A percentile compares a stretch with the other conserved stretches of the same genome.
These are phyloP conservation scores for Spilogale gracilis DNA, from an alignment of 2,113 vertebrate species.

Conservation along the genomic window DNA sequence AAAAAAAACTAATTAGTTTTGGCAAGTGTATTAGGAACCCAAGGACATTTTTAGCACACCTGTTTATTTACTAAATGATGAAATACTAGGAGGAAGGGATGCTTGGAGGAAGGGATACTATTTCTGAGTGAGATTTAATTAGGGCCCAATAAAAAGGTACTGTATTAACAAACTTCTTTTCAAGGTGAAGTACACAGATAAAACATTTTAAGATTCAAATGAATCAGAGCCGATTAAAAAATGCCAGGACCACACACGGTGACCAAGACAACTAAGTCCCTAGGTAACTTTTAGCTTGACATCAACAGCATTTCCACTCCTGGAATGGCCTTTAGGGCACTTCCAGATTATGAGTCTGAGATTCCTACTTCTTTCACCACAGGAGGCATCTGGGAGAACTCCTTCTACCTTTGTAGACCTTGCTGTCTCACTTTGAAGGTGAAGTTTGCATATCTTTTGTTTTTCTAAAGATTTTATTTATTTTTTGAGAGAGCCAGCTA, in stretches of 20 bases:
- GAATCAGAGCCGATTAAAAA: not conserved
- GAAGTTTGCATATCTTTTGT: not conserved
- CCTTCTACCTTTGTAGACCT: not conserved
- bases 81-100: not conserved
- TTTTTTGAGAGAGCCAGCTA: not conserved
- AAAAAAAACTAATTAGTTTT: not conserved
- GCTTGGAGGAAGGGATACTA: not conserved
- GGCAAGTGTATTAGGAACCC: not conserved
- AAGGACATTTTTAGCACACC: not conserved
- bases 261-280: not conserved
- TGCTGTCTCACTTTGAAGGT: not conserved
- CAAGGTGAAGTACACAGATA: not conserved
- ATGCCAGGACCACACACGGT: rapidly evolving
- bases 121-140: constrained; percentile 56
- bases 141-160: not conserved
- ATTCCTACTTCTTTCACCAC: not conserved
- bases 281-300: not conserved
- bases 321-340: not conserved
- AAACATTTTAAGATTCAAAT: not conserved
- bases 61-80: not conserved
- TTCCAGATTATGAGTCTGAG: not conserved
- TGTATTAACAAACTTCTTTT: not conserved
- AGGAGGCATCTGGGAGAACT: not conserved
- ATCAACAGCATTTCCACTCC: not conserved
- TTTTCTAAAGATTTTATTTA: not conserved